Base-by-base conservation (phyloP, 1,140 invertebrate species). In the Drosophila neocordata region DNA sequence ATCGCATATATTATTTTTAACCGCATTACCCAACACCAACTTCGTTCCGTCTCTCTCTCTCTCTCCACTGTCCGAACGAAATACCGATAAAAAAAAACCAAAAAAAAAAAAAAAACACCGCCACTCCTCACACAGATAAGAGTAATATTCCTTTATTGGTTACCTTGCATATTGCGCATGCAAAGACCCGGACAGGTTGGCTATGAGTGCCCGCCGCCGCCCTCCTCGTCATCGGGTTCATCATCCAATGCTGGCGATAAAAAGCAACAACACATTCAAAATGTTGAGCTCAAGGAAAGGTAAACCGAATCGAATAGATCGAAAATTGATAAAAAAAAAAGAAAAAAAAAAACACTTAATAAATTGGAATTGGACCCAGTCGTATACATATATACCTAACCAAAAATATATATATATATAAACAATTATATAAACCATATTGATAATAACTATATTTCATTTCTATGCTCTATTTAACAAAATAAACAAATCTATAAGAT, bases 141-240 rank as follows among this genome's bases (percentile, higher is more conserved):
- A 92, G 94, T 96, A 88, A 94, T 99, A 91, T 97, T 99, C 92
- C 95, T 99, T 84, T 96, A 97, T 92, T 99, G 98, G 98, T 94
- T 99, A 92, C 98, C 98, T 87, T 98, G 97, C 94, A 93, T 99
- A 87, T 94, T 99, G 88, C 95, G 97, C 79, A 99, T 99, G 97
- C 95, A 96, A 89, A 95, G 98, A 88, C 98, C 98, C 60, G 90
- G 89, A 81, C 94, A 95, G 90, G 94, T 95, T 75, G 91, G 92
- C 63, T 92, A 92, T 71, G 93, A 92, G 72, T 95, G 93, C 72
- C 93, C 93, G 53, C 92, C 93, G 79, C 92, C 93, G 64, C 93
- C 93, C 74, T 93, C 93, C 74, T 93, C 93, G 11, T 93, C 93
- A 12, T 93, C 94, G 67, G 93, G 94, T 85, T 87, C 89, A 34